Evolutionary conservation across 2,797 vertebrate genomes (phyloP).

Genomic region (Aulostomus chinensis): DNA sequence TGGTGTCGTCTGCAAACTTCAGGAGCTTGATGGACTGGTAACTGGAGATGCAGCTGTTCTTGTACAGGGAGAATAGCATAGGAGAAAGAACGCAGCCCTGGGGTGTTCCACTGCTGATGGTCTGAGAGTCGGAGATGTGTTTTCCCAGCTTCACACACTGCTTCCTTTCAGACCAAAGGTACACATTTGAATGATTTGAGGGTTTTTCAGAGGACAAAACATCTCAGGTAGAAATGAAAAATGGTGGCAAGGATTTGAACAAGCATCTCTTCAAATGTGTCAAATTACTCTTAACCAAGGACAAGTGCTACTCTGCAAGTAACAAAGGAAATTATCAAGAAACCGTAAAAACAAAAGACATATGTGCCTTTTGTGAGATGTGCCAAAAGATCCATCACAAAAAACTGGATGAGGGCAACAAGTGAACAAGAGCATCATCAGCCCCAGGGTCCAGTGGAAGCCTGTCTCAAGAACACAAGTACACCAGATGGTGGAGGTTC

Average conservation of each 20-base stretch:
- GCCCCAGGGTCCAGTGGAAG: background rate
- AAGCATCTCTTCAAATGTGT: conserved; percentile 27
- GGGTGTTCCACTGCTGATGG: too few relatives aligned
- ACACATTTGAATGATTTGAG: conserved; percentile 5
- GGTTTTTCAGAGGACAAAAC: background rate
- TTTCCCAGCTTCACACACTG: too few relatives aligned
- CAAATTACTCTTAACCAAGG: conserved; percentile 26
- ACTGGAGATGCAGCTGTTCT: too few relatives aligned
- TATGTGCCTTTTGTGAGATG: conserved; percentile 1
- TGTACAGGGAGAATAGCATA: too few relatives aligned
- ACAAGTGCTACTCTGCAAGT: conserved; percentile 28
- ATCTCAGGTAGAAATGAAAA: conserved; percentile 14
- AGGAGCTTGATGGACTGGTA: too few relatives aligned
- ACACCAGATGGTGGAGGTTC: conserved; percentile 23
- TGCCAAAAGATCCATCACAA: background rate
- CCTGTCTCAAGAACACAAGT: conserved; percentile 10
- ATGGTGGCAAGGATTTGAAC: background rate
- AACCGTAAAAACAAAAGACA: conserved; percentile 7
- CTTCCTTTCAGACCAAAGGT: too few relatives aligned
- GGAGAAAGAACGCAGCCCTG: too few relatives aligned
- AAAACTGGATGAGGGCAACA: conserved; percentile 9
- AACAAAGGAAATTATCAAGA: conserved; percentile 16
- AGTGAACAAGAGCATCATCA: background rate
- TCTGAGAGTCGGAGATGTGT: too few relatives aligned
- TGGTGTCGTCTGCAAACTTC: too few relatives aligned